Conservation (phyloP, 2,888 invertebrate species). For the Oeneis ivallda region DNA sequence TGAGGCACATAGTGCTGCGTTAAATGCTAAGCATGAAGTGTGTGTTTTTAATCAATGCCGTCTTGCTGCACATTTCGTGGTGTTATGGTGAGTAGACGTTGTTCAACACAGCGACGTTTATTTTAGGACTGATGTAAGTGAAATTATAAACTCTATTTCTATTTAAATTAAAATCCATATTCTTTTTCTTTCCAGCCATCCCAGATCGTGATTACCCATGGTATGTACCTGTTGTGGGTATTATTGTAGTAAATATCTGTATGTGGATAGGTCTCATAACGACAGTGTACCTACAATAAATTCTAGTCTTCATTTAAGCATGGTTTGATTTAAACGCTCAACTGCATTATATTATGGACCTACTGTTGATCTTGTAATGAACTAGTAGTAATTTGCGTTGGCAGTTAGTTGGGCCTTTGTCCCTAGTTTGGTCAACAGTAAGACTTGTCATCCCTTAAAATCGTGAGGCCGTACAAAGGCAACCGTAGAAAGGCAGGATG, state of each 20-base stretch:
- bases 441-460: no score
- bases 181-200: neutral
- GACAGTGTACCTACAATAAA: neutral
- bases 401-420: no score
- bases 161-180: neutral
- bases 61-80: slow-evolving; percentile 6
- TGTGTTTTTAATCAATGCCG: slow-evolving; percentile 8
- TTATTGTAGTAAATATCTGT: slow-evolving; percentile 6
- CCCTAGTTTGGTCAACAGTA: no score
- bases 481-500: no score
- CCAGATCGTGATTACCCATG: neutral
- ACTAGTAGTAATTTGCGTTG: no score
- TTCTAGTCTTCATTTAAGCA: neutral
- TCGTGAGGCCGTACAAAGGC: no score
- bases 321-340: slow-evolving; percentile 1
- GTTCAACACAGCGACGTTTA: neutral
- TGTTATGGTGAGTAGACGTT: slow-evolving; percentile 1
- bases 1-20: neutral
- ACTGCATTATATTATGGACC: no score
- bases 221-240: neutral
- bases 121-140: neutral
- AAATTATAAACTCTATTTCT: neutral
- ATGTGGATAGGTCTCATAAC: neutral
- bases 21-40: slow-evolving; percentile 3
- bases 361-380: no score